Evolutionary conservation across 1,140 invertebrate genomes (phyloP), one percentile per base, ranked within the genome.

Genomic region (Acromyrmex echinatior): DNA sequence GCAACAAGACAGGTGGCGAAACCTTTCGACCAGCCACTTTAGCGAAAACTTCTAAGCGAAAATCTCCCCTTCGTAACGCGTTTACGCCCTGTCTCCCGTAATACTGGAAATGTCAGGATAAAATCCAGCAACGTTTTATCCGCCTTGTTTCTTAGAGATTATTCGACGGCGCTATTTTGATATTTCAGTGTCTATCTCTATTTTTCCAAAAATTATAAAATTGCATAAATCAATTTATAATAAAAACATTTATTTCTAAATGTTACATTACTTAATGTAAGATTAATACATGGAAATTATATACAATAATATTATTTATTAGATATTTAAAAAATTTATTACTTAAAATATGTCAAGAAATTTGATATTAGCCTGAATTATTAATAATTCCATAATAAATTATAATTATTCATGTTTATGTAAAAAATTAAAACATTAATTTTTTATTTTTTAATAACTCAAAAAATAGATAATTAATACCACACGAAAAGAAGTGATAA

Each of bases 11-110:
- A 76, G 70, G 80, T 84, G 25, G 56, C 18, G 80, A 63, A 76
- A 76, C 80, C 53, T 84, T 84, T 76, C 70, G 70, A 49, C 53
- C 25, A 62, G 28, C 80, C 80, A 74, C 70, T 84, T 84, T 21
- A 62, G 58, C 45, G 28, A n/a, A 84, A 84, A 84, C 70, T 84
- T 84, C 39, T 51, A 74, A n/a, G 68, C 14, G 80, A 62, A 51
- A 84, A 74, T 74, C 70, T 80, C 80, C 70, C 25, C 68, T 62
- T 84, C 58, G 39, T 76, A 74, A 84, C 80, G 45, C 70, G 39
- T 74, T 74, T 84, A 84, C 70, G 70, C 70, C 56, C 80, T 51
- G 80, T 82, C 68, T 82, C 70, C 70, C 80, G n/a, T 76, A 84
- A 49, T 74, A 35, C 56, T 39, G 56, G 35, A 74, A 74, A 82